Evolutionary conservation across 53 echinoderm and acorn worm species (phyloP).

Genomic region (Apostichopus leukothele): DNA sequence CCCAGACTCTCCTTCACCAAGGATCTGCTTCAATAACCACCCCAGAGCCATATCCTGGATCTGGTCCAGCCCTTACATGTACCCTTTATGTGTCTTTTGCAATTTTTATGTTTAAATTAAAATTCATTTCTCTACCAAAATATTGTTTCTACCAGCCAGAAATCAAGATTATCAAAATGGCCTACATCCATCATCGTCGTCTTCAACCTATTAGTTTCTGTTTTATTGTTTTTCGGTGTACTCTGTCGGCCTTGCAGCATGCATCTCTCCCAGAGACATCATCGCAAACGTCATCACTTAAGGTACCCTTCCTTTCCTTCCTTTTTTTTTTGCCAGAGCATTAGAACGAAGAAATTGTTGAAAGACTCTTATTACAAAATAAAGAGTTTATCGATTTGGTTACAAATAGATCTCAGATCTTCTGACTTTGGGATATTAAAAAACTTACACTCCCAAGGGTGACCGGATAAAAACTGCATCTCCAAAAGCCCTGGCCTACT

Average conservation of each 20-base stretch:
- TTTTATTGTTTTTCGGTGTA: neutral
- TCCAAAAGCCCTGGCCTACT: conserved; percentile 42
- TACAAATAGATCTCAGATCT: conserved; percentile 14
- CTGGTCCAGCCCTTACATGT: too few species aligned
- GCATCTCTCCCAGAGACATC: neutral
- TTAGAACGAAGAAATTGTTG: neutral
- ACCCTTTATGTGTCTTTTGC: too few species aligned
- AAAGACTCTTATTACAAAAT: conserved; percentile 17
- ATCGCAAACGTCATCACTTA: neutral
- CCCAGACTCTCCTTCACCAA: too few species aligned
- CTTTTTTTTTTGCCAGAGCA: neutral
- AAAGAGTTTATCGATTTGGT: conserved; percentile 43
- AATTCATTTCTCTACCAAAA: too few species aligned
- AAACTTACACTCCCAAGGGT: conserved; percentile 21
- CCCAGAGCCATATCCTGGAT: too few species aligned
- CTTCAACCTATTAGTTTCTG: neutral
- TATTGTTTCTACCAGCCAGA: too few species aligned
- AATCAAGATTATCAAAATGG: too few species aligned
- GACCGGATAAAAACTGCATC: conserved; percentile 31
- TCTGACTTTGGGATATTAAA: conserved; percentile 35
- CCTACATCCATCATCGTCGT: too few species aligned
- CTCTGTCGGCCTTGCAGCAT: neutral
- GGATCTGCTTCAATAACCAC: too few species aligned
- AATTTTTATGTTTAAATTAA: too few species aligned
- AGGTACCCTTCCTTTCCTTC: too few species aligned